Conservation (phyloP, 2,888 invertebrate species). For the Dicranocentrus wangi region DNA sequence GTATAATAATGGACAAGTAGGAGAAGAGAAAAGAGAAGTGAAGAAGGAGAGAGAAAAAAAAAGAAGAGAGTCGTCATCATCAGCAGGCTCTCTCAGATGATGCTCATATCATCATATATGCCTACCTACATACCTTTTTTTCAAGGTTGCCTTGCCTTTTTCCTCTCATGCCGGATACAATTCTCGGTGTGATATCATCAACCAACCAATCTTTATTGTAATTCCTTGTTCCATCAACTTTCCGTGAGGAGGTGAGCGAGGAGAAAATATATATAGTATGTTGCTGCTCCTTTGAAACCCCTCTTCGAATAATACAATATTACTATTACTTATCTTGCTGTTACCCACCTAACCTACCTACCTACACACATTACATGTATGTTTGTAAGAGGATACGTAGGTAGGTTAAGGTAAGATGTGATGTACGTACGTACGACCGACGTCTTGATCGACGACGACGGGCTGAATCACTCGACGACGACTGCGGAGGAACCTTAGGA, state of each 20-base stretch:
- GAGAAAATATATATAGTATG: no score
- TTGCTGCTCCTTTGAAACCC: no score
- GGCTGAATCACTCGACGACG: no score
- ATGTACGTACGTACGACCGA: no score
- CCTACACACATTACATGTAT: no score
- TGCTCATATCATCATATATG: conserved; percentile 2
- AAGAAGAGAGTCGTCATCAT: background rate
- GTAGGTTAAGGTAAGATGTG: no score
- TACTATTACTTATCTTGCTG: no score
- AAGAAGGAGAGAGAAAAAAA: no score
- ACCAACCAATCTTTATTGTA: conserved; percentile 11
- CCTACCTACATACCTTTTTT: background rate
- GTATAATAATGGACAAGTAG: conserved; percentile 13
- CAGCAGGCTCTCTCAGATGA: background rate
- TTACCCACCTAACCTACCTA: no score
- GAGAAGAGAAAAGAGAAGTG: background rate
- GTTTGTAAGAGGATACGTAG: no score
- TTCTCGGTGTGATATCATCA: conserved; percentile 27
- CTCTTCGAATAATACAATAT: no score
- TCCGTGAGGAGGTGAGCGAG: background rate
- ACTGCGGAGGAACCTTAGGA: background rate
- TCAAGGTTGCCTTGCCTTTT: background rate
- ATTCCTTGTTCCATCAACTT: conserved; percentile 25
- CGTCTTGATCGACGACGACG: no score
- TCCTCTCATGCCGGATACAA: conserved; percentile 23